Conservation (phyloP, 1,140 invertebrate species). For the Campoletis sonorensis region DNA sequence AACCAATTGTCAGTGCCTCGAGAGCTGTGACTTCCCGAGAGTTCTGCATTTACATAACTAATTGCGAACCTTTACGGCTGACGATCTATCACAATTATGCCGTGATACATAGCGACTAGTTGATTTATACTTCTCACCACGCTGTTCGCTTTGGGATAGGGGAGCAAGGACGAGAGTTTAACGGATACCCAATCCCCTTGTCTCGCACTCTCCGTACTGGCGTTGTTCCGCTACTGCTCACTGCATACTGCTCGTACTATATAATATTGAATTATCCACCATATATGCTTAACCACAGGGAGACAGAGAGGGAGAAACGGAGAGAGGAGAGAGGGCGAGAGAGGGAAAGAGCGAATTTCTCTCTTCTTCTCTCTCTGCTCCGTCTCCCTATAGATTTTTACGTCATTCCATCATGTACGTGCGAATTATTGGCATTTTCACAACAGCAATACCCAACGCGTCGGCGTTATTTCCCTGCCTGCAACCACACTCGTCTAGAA, state of each 20-base stretch:
- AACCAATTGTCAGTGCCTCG: conserved; percentile 30
- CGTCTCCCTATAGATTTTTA: not conserved
- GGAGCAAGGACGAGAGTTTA: not conserved
- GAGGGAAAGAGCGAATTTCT: not conserved
- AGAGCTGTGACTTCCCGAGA: conserved; percentile 21
- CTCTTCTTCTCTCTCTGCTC: not conserved
- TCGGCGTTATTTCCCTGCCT: not conserved
- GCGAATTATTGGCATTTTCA: conserved; percentile 16
- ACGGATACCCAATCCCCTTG: conserved; percentile 13
- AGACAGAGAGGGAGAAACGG: not conserved
- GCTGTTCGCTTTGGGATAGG: conserved; percentile 5
- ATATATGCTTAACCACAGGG: not conserved
- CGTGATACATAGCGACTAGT: conserved; percentile 35
- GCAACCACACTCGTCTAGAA: not conserved
- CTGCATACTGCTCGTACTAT: not conserved
- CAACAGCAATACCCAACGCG: not conserved
- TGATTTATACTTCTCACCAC: conserved; percentile 44
- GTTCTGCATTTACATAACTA: conserved; percentile 40
- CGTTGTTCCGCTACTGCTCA: not conserved
- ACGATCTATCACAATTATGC: conserved; percentile 43
- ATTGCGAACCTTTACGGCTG: conserved; percentile 41
- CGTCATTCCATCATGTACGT: conserved; percentile 6
- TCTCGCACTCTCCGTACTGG: conserved; percentile 17
- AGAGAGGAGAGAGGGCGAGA: not conserved
- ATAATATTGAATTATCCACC: conserved; percentile 13